A percentile compares a stretch with the other conserved stretches of the same genome.
Evolutionary conservation across 2,888 invertebrate genomes (phyloP).

Genomic region (Protonemura montana): DNA sequence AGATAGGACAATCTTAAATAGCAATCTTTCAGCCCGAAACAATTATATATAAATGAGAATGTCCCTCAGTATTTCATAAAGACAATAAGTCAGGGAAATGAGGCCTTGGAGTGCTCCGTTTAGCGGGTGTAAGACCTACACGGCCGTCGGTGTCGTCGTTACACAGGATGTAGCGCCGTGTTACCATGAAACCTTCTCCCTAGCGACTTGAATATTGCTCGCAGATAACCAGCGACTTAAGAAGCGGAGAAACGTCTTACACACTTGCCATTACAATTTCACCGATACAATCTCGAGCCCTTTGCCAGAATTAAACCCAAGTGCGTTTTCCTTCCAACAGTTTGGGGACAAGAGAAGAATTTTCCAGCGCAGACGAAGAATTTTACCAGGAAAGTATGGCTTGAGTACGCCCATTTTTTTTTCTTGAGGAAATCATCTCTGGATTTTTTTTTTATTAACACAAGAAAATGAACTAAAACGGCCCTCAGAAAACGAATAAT

Average conservation of each 20-base stretch:
- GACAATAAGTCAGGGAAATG: not conserved
- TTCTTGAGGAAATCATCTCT: not conserved
- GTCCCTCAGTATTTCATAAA: not conserved
- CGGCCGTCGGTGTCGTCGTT: not conserved
- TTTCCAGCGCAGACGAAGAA: not conserved
- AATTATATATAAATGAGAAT: not conserved
- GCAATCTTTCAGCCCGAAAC: not conserved
- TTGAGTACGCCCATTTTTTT: no score
- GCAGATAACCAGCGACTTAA: not conserved
- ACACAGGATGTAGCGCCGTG: not conserved
- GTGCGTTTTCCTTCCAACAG: not conserved
- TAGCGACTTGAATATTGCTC: not conserved
- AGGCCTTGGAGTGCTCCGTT: not conserved
- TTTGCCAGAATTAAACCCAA: not conserved
- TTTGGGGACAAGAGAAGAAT: not conserved
- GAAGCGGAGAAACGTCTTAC: not conserved
- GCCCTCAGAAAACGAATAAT: not conserved
- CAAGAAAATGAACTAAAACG: not conserved
- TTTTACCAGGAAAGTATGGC: not conserved
- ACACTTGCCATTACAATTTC: not conserved
- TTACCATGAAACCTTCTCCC: not conserved
- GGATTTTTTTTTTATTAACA: not conserved
- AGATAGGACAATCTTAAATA: not conserved
- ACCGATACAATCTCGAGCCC: not conserved
- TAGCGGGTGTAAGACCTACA: not conserved